Evolutionary conservation across 2,888 invertebrate species (phyloP), one percentile per base, ranked within the genome.

Genomic region (Blomia tropicalis): DNA sequence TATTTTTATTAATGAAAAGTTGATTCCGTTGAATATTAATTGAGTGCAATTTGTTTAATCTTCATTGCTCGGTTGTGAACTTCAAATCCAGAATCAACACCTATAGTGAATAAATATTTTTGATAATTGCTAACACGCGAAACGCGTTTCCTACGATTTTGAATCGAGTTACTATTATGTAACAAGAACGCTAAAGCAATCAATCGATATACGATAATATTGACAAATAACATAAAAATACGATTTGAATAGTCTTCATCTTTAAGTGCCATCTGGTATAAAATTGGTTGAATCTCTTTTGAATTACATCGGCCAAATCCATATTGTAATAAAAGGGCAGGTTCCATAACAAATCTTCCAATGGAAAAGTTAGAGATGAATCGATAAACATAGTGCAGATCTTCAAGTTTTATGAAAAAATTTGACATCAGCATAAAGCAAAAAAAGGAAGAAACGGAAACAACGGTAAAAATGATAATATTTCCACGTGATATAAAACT

Each of bases 221-320:
- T 31, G 17, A 56, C 25, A 14, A 56, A 14, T 4, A 56, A 25
- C 56, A 56, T 56, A 4, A 19, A 14, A 56, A 56, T 29, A 14
- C n/a, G 11, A 2, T 2, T 4, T 3, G 11, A 2, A 25, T 56
- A 29, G 25, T 56, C 32, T 2, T 56, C 29, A 43, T 60, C 27
- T 22, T 30, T 14, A 4, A 60, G 23, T 30, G 3, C 7, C n/a
- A 60, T 36, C 4, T 14, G 19, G 23, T 56, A 30, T 7, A 60
- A 17, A 4, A 60, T 30, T 11, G 23, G 22, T 32, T 44, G 51
- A 31, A 60, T 29, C 22, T 60, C 31, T 7, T 31, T 25, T 29
- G n/a, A 11, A 2, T 19, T 25, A 53, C 61, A 61, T 2, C 61
- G 61, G 17, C 43, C 36, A 25, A 61, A 61, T n/a, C 61, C 56